phyloP scores from a whole-genome alignment of 2,113 vertebrate genomes.

The Osmerus eperlanus region DNA sequence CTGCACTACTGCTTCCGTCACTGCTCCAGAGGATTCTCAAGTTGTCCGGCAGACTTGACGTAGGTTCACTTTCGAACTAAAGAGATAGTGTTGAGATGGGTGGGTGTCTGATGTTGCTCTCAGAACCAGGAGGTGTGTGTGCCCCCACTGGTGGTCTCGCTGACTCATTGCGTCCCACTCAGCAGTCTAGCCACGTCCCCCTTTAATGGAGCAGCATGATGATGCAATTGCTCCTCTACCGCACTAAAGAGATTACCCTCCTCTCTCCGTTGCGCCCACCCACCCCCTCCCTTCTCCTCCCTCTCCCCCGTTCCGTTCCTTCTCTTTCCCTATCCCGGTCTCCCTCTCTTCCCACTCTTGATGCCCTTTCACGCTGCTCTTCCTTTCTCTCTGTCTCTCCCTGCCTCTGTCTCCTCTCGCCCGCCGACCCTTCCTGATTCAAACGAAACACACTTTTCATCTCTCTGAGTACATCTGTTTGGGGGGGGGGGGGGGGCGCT shows the following conservation, averaged over 20 bases:
- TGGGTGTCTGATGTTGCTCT: slow-evolving; percentile 2
- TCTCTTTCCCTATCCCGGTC: background rate
- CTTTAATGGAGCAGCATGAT: slow-evolving; percentile 62
- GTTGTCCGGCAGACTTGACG: too few species aligned
- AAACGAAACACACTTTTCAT: slow-evolving; percentile 23
- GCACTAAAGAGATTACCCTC: slow-evolving; percentile 49
- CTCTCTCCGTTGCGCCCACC: slow-evolving; percentile 16
- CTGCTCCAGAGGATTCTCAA: background rate
- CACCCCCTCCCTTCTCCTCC: slow-evolving; percentile 11
- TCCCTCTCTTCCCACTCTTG: background rate
- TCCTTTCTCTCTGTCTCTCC: background rate
- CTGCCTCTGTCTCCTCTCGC: background rate
- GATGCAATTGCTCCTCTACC: slow-evolving; percentile 58
- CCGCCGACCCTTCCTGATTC: slow-evolving; percentile 6
- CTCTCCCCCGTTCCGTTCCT: background rate
- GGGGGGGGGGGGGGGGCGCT: background rate
- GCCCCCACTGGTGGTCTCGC: slow-evolving; percentile 44
- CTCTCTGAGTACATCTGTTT: slow-evolving; percentile 24
- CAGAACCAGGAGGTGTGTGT: background rate
- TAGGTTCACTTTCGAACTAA: background rate
- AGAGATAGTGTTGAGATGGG: slow-evolving; percentile 10
- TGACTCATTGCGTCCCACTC: slow-evolving; percentile 66
- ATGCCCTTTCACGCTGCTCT: background rate
- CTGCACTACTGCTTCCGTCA: too few species aligned
- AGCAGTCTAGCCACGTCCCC: slow-evolving; percentile 62